These are phyloP conservation scores for Trypoxylon attenuatum DNA, from an alignment of 2,888 invertebrate species.

Conservation along the genomic window DNA sequence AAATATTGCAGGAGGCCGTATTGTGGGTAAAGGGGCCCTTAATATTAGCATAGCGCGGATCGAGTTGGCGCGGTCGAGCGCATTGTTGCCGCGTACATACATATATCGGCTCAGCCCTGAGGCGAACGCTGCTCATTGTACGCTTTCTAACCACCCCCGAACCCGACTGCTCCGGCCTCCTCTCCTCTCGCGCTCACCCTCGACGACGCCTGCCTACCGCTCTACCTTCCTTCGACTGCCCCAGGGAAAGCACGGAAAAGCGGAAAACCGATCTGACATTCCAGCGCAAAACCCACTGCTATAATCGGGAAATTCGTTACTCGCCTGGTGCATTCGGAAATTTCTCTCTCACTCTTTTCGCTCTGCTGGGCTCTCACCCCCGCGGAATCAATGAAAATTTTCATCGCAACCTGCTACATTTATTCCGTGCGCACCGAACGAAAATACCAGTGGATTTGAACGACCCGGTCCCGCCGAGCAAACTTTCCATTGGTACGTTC, in stretches of 20 bases:
- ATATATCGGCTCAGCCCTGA: conserved; percentile 31
- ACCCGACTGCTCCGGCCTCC: not conserved
- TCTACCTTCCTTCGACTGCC: no score
- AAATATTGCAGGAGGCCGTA: conserved; percentile 59
- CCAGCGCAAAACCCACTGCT: not conserved
- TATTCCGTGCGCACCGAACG: no score
- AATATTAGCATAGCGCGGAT: conserved; percentile 54
- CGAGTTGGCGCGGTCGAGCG: conserved; percentile 25
- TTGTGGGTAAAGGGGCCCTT: conserved; percentile 51
- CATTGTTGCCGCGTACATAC: conserved; percentile 40
- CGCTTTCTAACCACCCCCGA: conserved; percentile 11
- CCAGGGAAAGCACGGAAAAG: conserved; percentile 14
- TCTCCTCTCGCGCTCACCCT: conserved; percentile 1
- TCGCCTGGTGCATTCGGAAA: not conserved
- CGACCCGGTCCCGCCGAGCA: no score
- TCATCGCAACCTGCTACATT: no score
- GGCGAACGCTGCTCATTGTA: conserved; percentile 40
- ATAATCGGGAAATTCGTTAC: conserved; percentile 9
- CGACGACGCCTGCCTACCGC: conserved; percentile 4
- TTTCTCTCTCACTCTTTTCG: no score
- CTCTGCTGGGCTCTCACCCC: no score
- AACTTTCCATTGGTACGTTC: no score
- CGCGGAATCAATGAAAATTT: no score
- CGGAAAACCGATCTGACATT: conserved; percentile 12
- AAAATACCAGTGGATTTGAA: no score